Evolutionary conservation across 1,140 invertebrate species (phyloP), one percentile per base, ranked within the genome.

Genomic region (Lasioglossum albipes): DNA sequence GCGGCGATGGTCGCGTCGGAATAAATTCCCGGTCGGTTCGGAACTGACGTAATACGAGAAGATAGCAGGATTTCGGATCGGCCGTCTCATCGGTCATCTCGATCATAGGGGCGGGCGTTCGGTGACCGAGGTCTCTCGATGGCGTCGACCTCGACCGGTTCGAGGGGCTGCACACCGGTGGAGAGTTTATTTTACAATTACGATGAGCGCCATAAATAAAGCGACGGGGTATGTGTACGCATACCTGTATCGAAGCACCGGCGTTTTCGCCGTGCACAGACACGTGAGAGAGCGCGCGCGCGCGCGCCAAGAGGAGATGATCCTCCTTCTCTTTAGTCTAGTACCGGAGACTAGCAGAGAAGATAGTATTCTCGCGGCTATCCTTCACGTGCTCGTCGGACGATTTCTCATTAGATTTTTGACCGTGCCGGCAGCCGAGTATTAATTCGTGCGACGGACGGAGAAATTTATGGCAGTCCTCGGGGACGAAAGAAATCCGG

Each of bases 361-460:
- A 49, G 78, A 78, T 80, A 81, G 71, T 67, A 42, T 75, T 71
- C 70, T 12, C 74, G 16, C n/a, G 6, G 71, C 71, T 70, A 83
- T 85, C 71, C 69, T 81, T 85, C 84, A 84, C 78, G n/a, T n/a
- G 27, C 78, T 49, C 64, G 74, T 73, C 84, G 82, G 75, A 68
- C 79, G 75, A 86, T 86, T 85, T 82, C 84, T 86, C 86, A 86
- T 88, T 83, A 81, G 80, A 88, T 86, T 88, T 88, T 84, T 88
- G 76, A 79, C 45, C 57, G 81, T 41, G 31, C 62, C 61, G 54
- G 42, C 54, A 36, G 27, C 62, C 36, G 16, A 67, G 81, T 78
- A 82, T 82, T 82, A 82, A 82, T 82, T 82, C 81, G 81, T 82
- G 62, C 75, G 76, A 79, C 75, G 64, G 52, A 59, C 42, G 62